A percentile compares a stretch with the other conserved stretches of the same genome.
Conservation (phyloP, 1,140 invertebrate genomes). For the Philopotamus ludificatus region DNA sequence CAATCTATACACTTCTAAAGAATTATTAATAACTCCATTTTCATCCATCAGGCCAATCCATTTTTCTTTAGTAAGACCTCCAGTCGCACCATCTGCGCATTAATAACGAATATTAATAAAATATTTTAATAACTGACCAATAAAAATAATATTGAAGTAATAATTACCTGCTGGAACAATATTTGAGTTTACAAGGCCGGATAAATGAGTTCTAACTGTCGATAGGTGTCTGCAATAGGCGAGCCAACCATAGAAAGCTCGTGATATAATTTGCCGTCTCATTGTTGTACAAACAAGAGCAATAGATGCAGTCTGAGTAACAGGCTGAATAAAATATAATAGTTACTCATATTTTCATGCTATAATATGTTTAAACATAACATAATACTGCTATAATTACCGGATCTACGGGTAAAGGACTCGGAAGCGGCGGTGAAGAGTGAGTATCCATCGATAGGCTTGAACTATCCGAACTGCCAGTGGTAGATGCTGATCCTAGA, state of each 20-base stretch:
- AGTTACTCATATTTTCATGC: background rate
- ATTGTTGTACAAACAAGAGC: slow-evolving; percentile 88
- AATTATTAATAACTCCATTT: slow-evolving; percentile 59
- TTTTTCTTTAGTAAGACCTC: slow-evolving; percentile 67
- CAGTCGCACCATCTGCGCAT: slow-evolving; percentile 55
- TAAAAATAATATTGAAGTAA: slow-evolving; percentile 4
- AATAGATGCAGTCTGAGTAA: slow-evolving; percentile 57
- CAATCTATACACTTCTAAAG: slow-evolving; percentile 75
- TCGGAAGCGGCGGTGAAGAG: slow-evolving; percentile 40
- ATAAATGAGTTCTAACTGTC: slow-evolving; percentile 87
- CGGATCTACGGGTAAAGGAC: slow-evolving; percentile 46
- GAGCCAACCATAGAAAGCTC: slow-evolving; percentile 95
- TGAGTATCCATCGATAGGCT: slow-evolving; percentile 55
- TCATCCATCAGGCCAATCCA: slow-evolving; percentile 66
- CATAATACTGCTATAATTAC: slow-evolving; percentile 35
- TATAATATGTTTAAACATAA: background rate
- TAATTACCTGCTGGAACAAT: slow-evolving; percentile 61
- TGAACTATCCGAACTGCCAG: slow-evolving; percentile 50
- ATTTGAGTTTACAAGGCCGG: slow-evolving; percentile 77
- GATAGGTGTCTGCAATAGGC: slow-evolving; percentile 90
- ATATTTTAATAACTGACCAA: background rate
- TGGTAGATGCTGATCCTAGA: slow-evolving; percentile 53
- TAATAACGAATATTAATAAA: background rate
- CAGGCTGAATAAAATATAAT: slow-evolving; percentile 22
- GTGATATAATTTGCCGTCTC: slow-evolving; percentile 89